Conservation (phyloP, 1,140 invertebrate species). For the Odontomachus brunneus region DNA sequence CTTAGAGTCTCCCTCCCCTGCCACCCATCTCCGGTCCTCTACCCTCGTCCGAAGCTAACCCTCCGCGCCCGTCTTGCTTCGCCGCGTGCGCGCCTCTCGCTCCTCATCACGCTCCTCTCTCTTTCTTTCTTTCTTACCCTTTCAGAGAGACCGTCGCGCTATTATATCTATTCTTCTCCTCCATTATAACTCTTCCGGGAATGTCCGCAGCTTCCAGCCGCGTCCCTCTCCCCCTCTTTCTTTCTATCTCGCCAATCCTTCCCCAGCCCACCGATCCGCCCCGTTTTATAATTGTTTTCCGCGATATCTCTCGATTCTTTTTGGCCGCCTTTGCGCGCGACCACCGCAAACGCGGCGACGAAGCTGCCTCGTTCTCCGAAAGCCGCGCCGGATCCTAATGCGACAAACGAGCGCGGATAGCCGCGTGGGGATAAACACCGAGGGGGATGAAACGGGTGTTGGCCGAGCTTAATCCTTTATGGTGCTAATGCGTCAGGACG, state of each 20-base stretch:
- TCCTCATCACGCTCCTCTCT: background rate
- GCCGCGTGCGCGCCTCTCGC: background rate
- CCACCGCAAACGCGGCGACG: too few relatives aligned
- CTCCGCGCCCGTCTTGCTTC: slow-evolving; percentile 39
- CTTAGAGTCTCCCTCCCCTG: slow-evolving; percentile 14
- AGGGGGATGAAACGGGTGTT: slow-evolving; percentile 21
- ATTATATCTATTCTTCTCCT: slow-evolving; percentile 74
- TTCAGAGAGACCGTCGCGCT: slow-evolving; percentile 54
- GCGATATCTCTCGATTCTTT: slow-evolving; percentile 46
- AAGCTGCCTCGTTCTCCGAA: background rate
- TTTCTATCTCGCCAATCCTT: background rate
- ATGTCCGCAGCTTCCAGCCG: slow-evolving; percentile 49
- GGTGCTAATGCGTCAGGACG: slow-evolving; percentile 33
- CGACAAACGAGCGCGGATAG: slow-evolving; percentile 41
- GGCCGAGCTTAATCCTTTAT: slow-evolving; percentile 41
- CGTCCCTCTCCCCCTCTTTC: background rate
- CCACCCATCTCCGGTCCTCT: slow-evolving; percentile 46
- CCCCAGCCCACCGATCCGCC: too few relatives aligned
- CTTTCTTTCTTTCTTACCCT: slow-evolving; percentile 31
- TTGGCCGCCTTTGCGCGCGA: slow-evolving; percentile 32
- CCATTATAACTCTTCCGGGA: slow-evolving; percentile 74
- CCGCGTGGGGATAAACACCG: slow-evolving; percentile 17
- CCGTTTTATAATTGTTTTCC: slow-evolving; percentile 71
- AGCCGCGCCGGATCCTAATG: slow-evolving; percentile 22
- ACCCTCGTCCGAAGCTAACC: slow-evolving; percentile 46